Base-by-base conservation (phyloP, 2,888 invertebrate species). In the Trichacis sp. region DNA sequence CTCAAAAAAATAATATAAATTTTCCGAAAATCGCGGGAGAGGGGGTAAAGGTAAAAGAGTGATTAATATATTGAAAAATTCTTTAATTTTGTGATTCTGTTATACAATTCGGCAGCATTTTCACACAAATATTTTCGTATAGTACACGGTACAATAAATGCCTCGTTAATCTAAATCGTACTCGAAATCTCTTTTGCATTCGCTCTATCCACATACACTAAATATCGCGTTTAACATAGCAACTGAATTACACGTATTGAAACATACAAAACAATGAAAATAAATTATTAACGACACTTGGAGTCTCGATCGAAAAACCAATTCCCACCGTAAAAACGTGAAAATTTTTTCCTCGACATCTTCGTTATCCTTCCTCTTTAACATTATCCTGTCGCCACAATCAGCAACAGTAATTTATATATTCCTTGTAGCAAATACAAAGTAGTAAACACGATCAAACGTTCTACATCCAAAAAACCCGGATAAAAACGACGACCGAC, bases 261-360 rank as follows among this genome's bases (percentile, higher is more conserved):
- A 77, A 77, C 77, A 77, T 80, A 80, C 64, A 80, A 81, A 81
- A 79, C 72, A 77, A 80, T 74, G 72, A 69, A 78, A 82, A 81
- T 82, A 80, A 82, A 81, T 78, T 79, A 75, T 73, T 61, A 78
- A 76, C 76, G 69, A 70, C 62, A 68, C 70, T 2, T n/a, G 64
- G 70, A 74, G 67, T 74, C 68, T 69, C 70, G 50, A 57, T 59
- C 57, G 56, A 69, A 64, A 54, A 70, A 68, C 66, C 71, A 62
- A 48, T 62, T 59, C 59, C 48, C 62, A 47, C 53, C 45, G 53
- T 50, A 53, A 62, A 61, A 24, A 30, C 47, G 18, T 18, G 33
- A 48, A 20, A 29, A 45, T 57, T 33, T 40, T 50, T 64, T 46
- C 58, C 42, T 18, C 53, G 54, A 60, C 46, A 46, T 42, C 59